Conservation (phyloP, 2,113 vertebrate genomes). For the Atrichornis clamosus region DNA sequence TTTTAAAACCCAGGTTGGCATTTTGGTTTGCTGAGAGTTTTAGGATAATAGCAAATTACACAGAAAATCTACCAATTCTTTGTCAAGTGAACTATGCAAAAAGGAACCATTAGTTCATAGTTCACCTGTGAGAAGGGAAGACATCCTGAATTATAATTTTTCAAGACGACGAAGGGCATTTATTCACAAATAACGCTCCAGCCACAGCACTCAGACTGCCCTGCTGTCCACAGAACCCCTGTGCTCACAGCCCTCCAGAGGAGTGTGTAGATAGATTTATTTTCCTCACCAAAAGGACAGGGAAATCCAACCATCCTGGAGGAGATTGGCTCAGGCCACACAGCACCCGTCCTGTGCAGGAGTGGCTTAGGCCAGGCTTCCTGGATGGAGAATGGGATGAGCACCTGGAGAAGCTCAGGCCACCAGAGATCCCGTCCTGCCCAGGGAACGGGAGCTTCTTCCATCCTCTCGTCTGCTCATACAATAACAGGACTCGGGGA, state of each 20-base stretch:
- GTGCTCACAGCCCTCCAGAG: background rate
- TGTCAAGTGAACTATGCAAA: slow-evolving; percentile 70
- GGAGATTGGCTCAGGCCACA: background rate
- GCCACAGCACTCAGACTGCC: background rate
- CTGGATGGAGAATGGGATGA: fast-evolving
- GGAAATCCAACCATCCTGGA: background rate
- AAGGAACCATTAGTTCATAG: slow-evolving; percentile 72
- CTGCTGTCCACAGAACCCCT: background rate
- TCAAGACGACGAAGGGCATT: slow-evolving; percentile 41
- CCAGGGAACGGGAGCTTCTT: fast-evolving
- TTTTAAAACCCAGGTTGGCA: slow-evolving; percentile 74
- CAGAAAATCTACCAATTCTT: slow-evolving; percentile 76
- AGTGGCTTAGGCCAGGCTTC: background rate
- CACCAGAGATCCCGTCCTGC: fast-evolving
- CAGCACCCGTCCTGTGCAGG: background rate
- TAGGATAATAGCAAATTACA: slow-evolving; percentile 80
- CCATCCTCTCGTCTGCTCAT: fast-evolving
- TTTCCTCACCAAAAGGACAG: background rate
- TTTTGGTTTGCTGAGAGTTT: slow-evolving; percentile 79
- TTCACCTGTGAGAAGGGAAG: slow-evolving; percentile 63
- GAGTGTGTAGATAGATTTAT: background rate
- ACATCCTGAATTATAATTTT: slow-evolving; percentile 62
- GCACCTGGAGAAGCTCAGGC: background rate
- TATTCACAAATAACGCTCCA: slow-evolving; percentile 66
- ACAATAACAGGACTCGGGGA: fast-evolving